These are phyloP conservation scores for Falco peregrinus DNA, from an alignment of 2,797 vertebrate species.

Conservation along the genomic window DNA sequence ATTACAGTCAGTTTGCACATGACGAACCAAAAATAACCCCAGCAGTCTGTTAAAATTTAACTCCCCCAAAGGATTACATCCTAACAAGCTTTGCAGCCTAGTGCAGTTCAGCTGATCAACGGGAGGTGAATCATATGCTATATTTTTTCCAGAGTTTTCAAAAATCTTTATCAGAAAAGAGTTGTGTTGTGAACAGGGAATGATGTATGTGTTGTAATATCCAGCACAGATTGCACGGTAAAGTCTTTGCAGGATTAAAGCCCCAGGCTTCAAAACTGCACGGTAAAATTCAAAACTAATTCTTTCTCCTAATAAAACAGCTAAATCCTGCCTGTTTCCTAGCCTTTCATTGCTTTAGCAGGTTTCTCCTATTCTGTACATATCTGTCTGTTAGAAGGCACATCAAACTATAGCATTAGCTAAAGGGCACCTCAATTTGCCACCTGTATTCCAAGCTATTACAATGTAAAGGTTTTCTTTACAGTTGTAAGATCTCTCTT, in stretches of 20 bases:
- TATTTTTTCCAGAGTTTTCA: not conserved
- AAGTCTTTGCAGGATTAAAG: slow-evolving; percentile 10
- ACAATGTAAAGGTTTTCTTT: not conserved
- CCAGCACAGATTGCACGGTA: not conserved
- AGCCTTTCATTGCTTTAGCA: not conserved
- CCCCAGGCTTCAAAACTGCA: not conserved
- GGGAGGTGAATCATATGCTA: slow-evolving; percentile 45
- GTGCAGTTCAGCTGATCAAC: slow-evolving; percentile 59
- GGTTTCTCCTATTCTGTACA: not conserved
- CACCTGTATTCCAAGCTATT: slow-evolving; percentile 1
- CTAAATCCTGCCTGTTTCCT: slow-evolving; percentile 5
- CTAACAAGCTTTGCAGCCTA: slow-evolving; percentile 2
- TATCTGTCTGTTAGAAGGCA: not conserved
- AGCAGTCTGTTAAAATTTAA: slow-evolving; percentile 54
- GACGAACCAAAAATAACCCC: slow-evolving; percentile 51
- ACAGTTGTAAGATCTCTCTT: not conserved
- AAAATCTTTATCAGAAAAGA: slow-evolving; percentile 7
- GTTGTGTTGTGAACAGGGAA: not conserved
- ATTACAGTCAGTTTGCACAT: slow-evolving; percentile 39
- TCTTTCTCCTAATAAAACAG: slow-evolving; percentile 16
- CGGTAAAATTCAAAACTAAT: not conserved
- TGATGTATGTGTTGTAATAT: not conserved
- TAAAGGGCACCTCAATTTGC: slow-evolving; percentile 36
- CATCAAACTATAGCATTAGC: not conserved
- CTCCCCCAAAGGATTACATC: slow-evolving; percentile 41